Conservation (phyloP, 2,113 vertebrate genomes). For the Melanerpes aurifrons region DNA sequence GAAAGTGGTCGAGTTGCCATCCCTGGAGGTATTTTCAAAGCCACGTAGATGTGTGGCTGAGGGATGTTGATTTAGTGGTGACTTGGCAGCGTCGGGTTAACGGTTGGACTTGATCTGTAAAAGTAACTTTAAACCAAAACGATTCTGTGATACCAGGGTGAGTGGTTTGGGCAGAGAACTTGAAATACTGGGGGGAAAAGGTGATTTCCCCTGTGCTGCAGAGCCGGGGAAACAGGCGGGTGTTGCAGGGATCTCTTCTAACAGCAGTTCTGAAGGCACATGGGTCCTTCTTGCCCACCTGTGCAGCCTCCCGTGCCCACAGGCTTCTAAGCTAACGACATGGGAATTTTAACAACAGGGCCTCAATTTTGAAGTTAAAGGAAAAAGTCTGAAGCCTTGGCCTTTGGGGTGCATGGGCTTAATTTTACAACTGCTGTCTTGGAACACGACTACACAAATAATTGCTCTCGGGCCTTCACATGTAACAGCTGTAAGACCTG, state of each 20-base stretch:
- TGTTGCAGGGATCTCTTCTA: neutral
- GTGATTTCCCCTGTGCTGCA: neutral
- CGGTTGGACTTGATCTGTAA: too few species aligned
- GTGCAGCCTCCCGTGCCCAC: neutral
- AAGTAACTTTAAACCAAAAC: too few species aligned
- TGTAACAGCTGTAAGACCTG: neutral
- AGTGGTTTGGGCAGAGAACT: neutral
- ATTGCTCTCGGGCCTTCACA: fast-evolving
- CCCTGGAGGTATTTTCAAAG: too few species aligned
- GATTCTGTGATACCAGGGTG: neutral
- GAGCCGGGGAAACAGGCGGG: neutral
- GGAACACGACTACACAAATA: fast-evolving
- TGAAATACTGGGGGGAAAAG: neutral
- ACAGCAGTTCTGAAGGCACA: neutral
- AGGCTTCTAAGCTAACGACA: neutral
- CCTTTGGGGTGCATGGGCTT: fast-evolving
- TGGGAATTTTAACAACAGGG: neutral
- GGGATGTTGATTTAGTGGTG: too few species aligned
- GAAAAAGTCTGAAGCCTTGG: fast-evolving
- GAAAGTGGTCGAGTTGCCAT: too few species aligned
- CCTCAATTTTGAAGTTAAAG: fast-evolving
- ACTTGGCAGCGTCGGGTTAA: too few species aligned
- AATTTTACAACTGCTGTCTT: fast-evolving
- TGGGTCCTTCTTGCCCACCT: neutral
- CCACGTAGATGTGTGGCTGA: too few species aligned